A percentile compares a stretch with the other conserved stretches of the same genome.
phyloP scores from a whole-genome alignment of 23 tunicate genomes.

The Corella eumyota region DNA sequence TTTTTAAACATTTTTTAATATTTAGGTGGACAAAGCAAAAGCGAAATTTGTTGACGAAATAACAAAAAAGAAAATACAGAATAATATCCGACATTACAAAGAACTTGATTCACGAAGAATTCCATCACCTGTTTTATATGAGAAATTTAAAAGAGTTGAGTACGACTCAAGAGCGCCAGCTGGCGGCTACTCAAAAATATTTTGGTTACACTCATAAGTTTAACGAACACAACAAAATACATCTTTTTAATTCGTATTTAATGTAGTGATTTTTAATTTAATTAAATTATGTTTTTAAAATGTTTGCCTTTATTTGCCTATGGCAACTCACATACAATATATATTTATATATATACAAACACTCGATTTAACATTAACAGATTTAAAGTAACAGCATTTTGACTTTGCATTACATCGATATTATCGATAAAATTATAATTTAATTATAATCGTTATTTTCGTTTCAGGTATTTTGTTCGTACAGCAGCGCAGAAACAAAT shows the following conservation, averaged over 20 bases:
- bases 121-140: constrained; percentile 25
- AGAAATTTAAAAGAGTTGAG: constrained; percentile 21
- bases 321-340: too few relatives aligned
- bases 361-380: neutral
- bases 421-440: too few relatives aligned
- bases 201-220: too few relatives aligned
- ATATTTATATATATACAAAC: neutral
- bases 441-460: too few relatives aligned
- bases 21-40: constrained; percentile 27
- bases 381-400: too few relatives aligned
- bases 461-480: constrained; percentile 31
- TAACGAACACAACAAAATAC: too few relatives aligned
- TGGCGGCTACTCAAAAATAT: too few relatives aligned
- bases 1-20: neutral
- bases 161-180: too few relatives aligned
- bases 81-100: constrained; percentile 29
- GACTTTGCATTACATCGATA: too few relatives aligned
- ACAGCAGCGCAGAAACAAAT: constrained; percentile 44
- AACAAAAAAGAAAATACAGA: constrained; percentile 24
- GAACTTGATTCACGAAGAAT: constrained; percentile 41
- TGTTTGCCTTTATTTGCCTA: too few relatives aligned
- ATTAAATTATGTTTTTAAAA: too few relatives aligned
- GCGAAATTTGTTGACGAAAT: constrained; percentile 14
- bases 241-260: neutral
- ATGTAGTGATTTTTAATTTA: neutral